Percentiles rank a stretch among this genome's conserved stretches.
These are phyloP conservation scores for Myiopsitta monachus DNA, from an alignment of 2,113 vertebrate genomes.

Conservation along the genomic window DNA sequence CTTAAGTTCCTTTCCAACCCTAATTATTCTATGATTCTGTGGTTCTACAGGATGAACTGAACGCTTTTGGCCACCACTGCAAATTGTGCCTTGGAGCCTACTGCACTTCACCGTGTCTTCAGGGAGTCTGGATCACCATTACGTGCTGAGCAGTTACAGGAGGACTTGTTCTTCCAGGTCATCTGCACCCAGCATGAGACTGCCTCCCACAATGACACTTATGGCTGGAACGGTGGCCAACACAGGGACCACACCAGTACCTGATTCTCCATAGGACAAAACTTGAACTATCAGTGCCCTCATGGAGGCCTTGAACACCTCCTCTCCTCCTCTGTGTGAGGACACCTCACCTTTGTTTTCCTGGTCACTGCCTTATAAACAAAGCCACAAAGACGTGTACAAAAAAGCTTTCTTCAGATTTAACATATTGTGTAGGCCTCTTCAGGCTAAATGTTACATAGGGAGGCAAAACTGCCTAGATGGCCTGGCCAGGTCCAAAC, in stretches of 20 bases:
- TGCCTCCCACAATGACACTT: not conserved
- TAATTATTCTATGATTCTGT: not conserved
- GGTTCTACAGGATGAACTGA: not conserved
- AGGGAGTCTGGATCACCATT: not conserved
- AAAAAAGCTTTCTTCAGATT: not conserved
- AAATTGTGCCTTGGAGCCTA: not conserved
- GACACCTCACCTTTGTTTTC: fast-evolving
- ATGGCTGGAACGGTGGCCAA: not conserved
- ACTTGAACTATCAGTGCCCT: not conserved
- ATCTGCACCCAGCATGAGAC: not conserved
- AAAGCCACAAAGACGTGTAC: not conserved
- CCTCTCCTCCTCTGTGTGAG: not conserved
- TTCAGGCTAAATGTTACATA: not conserved
- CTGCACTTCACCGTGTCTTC: not conserved
- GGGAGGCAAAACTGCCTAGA: not conserved
- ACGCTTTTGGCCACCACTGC: not conserved
- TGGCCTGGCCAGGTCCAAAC: not conserved
- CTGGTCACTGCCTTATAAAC: not conserved
- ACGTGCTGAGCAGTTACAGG: not conserved
- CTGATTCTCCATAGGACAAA: not conserved
- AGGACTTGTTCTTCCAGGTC: not conserved
- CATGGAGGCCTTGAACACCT: not conserved
- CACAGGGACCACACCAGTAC: not conserved
- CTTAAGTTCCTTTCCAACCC: not conserved
- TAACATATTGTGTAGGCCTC: not conserved